Evolutionary conservation across 2,888 invertebrate genomes (phyloP).

Genomic region (Polymixis lichenea): DNA sequence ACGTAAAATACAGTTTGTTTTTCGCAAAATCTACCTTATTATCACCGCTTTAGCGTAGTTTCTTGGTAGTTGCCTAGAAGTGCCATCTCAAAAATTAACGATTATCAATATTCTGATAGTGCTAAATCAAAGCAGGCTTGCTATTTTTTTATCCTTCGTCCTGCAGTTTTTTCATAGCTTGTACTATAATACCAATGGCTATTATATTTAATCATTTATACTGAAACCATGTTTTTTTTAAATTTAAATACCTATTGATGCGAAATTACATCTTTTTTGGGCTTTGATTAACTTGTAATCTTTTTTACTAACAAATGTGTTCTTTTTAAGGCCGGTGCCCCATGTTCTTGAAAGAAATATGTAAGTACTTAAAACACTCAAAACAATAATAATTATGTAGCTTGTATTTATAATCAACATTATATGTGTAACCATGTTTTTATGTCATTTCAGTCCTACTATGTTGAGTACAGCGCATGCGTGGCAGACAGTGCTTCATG

Average conservation of each 20-base stretch:
- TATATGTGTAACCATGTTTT: slow-evolving; percentile 8
- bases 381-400: slow-evolving; percentile 29
- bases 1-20: neutral
- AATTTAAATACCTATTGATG: slow-evolving; percentile 2
- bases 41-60: neutral
- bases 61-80: neutral
- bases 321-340: slow-evolving; percentile 83
- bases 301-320: slow-evolving; percentile 65
- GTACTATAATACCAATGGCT: slow-evolving; percentile 1
- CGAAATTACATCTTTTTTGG: slow-evolving; percentile 1
- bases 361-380: slow-evolving; percentile 76
- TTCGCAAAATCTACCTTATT: neutral
- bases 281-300: slow-evolving; percentile 29
- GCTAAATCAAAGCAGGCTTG: neutral
- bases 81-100: neutral
- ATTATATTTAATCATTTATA: neutral
- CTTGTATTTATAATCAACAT: neutral
- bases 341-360: slow-evolving; percentile 87
- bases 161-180: neutral
- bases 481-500: slow-evolving; percentile 96
- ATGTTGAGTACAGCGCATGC: slow-evolving; percentile 96
- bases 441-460: slow-evolving; percentile 92
- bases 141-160: neutral
- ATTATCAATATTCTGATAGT: neutral
- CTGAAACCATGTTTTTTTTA: neutral